Conservation (phyloP, 2,113 vertebrate genomes). For the Neolamprologus devosi region DNA sequence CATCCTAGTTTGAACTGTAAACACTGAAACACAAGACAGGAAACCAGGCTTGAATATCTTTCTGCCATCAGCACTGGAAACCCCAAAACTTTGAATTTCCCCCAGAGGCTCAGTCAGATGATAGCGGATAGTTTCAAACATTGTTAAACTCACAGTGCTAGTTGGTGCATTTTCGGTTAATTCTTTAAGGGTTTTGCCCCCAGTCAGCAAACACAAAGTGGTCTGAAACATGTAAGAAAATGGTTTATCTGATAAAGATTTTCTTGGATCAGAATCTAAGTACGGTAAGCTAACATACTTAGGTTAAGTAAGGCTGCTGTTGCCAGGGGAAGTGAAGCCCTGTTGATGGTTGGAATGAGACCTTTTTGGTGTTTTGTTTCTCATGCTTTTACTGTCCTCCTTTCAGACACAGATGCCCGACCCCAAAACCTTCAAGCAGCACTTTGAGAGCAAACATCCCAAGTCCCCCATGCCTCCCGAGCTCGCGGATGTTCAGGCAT, state of each 20-base stretch:
- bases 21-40: not conserved
- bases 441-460: slow-evolving; percentile 83
- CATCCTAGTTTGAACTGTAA: not conserved
- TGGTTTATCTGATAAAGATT: not conserved
- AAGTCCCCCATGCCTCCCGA: slow-evolving; percentile 79
- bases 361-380: not conserved
- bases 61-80: not conserved
- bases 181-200: not conserved
- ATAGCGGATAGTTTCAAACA: not conserved
- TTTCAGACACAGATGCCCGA: slow-evolving; percentile 81
- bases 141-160: not conserved
- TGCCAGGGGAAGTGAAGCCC: not conserved
- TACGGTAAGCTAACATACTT: fast-evolving
- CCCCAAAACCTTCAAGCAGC: slow-evolving; percentile 82
- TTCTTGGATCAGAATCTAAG: fast-evolving
- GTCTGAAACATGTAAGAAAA: fast-evolving
- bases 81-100: not conserved
- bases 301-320: not conserved
- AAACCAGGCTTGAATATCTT: not conserved
- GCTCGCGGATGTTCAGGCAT: slow-evolving; percentile 76
- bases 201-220: not conserved
- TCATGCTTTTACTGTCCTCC: not conserved
- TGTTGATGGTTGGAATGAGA: not conserved
- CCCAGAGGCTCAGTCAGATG: not conserved
- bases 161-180: not conserved